Base-by-base conservation (phyloP, 2,113 vertebrate species). In the Abramis brama region DNA sequence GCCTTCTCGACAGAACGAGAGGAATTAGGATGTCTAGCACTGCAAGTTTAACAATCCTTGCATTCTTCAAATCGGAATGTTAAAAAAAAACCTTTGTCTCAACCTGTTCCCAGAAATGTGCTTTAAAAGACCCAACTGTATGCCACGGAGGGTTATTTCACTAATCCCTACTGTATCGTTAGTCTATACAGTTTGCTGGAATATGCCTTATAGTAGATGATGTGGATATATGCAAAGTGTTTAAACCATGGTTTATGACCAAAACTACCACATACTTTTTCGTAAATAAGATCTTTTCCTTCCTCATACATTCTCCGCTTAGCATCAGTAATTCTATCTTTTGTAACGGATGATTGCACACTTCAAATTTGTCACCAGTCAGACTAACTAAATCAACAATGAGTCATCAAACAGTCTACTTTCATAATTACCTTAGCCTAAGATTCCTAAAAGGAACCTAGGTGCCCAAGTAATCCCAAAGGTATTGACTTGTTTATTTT, bases 101-200 rank as follows among this genome's bases (percentile, higher is more conserved):
- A 94, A 94, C 93, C 93, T 94, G 93, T 93, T 93, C 88, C 68
- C 86, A 87, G 87, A 89, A 92, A 91, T 89, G 92, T 92, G 74
- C 89, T 82, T 33, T 75, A 79, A 85, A 75, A 78, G 82, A 82
- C 84, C 81, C 84, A 75, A 91, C 80, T 82, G 23, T 43, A 75
- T 84, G 84, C 66, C 68, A 82, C 73, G 21, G 21, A 83, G 36
- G 57, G 45, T 60, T 79, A 66, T 78, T 71, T 36, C 60, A 78
- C 84, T 27, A 80, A 79, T 45, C 64, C 47, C 5, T 66, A 59
- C 77, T 70, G 57, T 77, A 75, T 60, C 57, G 66, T 79, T 33
- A 39, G 79, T 47, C 39, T 13, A 55, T 68, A 36, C 66, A 84
- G 86, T 66, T 73, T 8, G 0, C n/a, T 82, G 62, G 27, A 82